Evolutionary conservation across 2,888 invertebrate genomes (phyloP), one percentile per base, ranked within the genome.

Genomic region (Atethmia centrago): DNA sequence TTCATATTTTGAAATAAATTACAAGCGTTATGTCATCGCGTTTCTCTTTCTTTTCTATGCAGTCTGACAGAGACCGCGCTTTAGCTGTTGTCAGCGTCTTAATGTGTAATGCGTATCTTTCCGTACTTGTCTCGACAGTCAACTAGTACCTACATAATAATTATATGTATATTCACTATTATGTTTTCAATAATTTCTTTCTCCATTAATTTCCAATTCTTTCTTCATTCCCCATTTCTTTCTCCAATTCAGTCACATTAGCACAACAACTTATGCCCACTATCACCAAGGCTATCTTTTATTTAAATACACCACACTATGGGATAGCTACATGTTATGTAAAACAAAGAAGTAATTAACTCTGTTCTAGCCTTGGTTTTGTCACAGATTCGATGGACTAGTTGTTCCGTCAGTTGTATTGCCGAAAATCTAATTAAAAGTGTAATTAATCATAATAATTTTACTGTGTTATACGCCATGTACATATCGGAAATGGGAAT

Each of bases 261-360:
- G 25, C 53, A 79, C 64, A 28, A 67, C 63, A 72, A 72, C 47
- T 71, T 36, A 51, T 4, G 12, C n/a, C 1, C 7, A 3, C 14
- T 72, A 80, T 80, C 80, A 40, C 0, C 42, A 64, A 74, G 83
- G 80, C n/a, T 51, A 80, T 83, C 83, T 63, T 3, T 7, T 55
- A 80, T 74, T 69, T 63, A 63, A 69, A 80, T 83, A 73, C 28
- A 8, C 25, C 75, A 45, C 40, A 58, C 25, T 16, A 55, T 56
- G 16, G 45, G 62, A 78, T 28, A 64, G 16, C 51, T 45, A 36
- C 28, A 49, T 53, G 40, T n/a, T 36, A n/a, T 5, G n/a, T 42
- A 40, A 31, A 70, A 79, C 70, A 79, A 83, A 79, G 80, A 78
- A 83, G 63, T 67, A 79, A 66, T 83, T 67, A 61, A 53, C 47